Evolutionary conservation across 2,888 invertebrate species (phyloP).

Genomic region (Heliconius sara): DNA sequence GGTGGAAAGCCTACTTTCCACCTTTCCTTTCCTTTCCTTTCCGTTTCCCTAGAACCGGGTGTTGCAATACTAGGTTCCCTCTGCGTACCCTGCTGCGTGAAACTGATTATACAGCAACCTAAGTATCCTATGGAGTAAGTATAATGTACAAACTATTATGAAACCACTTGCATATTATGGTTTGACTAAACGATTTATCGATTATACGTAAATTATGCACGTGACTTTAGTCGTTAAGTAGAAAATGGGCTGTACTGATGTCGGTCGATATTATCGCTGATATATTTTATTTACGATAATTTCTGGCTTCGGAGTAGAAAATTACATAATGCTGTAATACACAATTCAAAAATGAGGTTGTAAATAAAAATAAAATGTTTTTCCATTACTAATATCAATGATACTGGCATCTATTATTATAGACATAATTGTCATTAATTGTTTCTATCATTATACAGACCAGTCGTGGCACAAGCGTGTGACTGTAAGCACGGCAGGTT

Average conservation of each 20-base stretch:
- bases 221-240: conserved; percentile 23
- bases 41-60: no score
- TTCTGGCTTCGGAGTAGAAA: background rate
- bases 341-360: background rate
- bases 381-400: no score
- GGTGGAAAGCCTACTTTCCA: no score
- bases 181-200: conserved; percentile 22
- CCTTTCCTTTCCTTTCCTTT: no score
- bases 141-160: conserved; percentile 1
- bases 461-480: no score
- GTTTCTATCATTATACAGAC: no score
- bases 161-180: conserved; percentile 14
- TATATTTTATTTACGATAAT: conserved; percentile 20
- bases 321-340: background rate
- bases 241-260: conserved; percentile 14
- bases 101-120: background rate
- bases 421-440: no score
- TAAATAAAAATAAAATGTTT: background rate
- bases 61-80: no score
- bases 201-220: conserved; percentile 21
- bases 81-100: no score
- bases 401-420: no score
- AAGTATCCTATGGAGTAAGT: background rate
- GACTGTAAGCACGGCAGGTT: no score
- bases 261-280: conserved; percentile 9